Conservation (phyloP, 2,797 vertebrate genomes). For the Carduelis carduelis region DNA sequence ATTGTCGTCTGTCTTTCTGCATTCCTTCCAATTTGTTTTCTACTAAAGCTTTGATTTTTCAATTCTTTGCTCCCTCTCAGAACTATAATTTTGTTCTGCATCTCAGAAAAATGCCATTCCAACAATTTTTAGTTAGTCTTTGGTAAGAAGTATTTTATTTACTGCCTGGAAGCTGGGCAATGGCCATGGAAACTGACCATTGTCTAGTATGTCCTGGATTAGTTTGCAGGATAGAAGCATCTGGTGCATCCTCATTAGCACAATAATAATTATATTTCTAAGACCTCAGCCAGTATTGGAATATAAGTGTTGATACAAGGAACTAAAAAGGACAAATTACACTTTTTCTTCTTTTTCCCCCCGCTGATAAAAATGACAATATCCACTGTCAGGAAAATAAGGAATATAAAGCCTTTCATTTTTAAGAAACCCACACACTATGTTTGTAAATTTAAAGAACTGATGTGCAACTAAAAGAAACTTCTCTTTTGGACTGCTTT, state of each 20-base stretch:
- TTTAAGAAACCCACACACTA: background rate
- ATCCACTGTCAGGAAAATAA: background rate
- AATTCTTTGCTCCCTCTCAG: background rate
- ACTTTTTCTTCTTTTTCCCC: background rate
- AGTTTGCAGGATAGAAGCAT: background rate
- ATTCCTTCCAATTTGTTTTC: background rate
- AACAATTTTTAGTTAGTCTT: background rate
- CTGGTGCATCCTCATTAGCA: background rate
- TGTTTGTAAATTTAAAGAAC: background rate
- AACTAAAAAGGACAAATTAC: background rate
- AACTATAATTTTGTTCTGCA: background rate
- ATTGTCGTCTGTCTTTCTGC: background rate
- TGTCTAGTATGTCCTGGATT: background rate
- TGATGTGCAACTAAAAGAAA: background rate
- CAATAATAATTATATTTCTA: background rate
- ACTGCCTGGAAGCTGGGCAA: background rate
- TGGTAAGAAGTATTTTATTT: background rate
- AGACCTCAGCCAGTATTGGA: background rate
- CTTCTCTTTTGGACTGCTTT: background rate
- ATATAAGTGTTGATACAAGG: background rate
- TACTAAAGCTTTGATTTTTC: background rate
- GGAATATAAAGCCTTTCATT: fast-evolving
- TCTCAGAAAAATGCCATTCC: background rate
- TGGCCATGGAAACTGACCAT: background rate
- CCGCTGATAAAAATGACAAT: background rate